Evolutionary conservation across 1,140 invertebrate species (phyloP), one percentile per base, ranked within the genome.

Genomic region (Ceratosolen fusciceps): DNA sequence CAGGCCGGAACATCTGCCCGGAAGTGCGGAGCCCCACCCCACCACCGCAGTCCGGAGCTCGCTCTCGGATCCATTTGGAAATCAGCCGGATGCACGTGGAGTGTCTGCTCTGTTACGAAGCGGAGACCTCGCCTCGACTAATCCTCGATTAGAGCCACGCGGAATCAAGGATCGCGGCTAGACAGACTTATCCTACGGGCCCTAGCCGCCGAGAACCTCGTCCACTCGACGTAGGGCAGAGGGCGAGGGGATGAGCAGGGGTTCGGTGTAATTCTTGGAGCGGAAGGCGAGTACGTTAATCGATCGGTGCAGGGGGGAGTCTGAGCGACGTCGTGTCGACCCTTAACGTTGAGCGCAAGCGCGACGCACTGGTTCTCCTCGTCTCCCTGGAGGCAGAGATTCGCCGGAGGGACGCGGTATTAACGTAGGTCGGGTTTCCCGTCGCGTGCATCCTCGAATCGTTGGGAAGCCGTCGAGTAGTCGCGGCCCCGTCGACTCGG

Each of bases 371-470:
- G n/a, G n/a, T n/a, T n/a, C n/a, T n/a, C n/a, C n/a, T n/a, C n/a
- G n/a, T n/a, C n/a, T n/a, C n/a, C n/a, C n/a, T n/a, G n/a, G n/a
- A n/a, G n/a, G n/a, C n/a, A n/a, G n/a, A n/a, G n/a, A n/a, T 34
- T 8, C 58, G 58, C 9, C 26, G 58, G 1, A 9, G 62, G 14
- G 4, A 34, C 62, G 19, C 24, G 39, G 14, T 74, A 82, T 86
- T 86, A 82, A 74, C 85, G 83, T 84, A 86, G 85, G 85, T 86
- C 83, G 79, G 81, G 84, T 81, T n/a, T 77, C 83, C 80, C 83
- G 80, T 83, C 75, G 76, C 21, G 58, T 60, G 58, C 14, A 60
- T 60, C 29, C 16, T 8, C 58, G 0, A 12, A 31, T 0, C 31
- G 26, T 12, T 31, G 4, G 14, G 39, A 43, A 43, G 39, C 39